Evolutionary conservation across 1,140 invertebrate species (phyloP), one percentile per base, ranked within the genome.

Genomic region (Drosophila navojoa): DNA sequence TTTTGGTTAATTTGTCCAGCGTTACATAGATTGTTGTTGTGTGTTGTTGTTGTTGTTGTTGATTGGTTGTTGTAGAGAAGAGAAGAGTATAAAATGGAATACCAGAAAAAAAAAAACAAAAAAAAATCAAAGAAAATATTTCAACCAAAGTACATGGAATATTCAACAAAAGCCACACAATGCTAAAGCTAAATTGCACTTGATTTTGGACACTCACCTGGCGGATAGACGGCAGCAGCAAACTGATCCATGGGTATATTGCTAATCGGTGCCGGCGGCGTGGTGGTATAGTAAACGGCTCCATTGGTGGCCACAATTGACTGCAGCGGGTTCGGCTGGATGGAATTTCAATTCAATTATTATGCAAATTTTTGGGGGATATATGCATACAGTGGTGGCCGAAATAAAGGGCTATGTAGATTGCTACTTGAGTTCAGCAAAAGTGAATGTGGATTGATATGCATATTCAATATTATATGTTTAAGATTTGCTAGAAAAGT

Each of bases 231-330:
- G 54, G 91, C 91, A 71, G 91, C 84, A 52, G 91, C 90, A 67
- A 92, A 92, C 78, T 92, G 91, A 92, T 92, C 91, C 81, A 92
- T 92, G 6, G 91, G 91, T 74, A 92, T 92, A 55, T 92, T 92
- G 71, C 91, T 92, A 27, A 92, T 92, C 45, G 90, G 91, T 81
- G 91, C 89, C 73, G 86, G 91, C 73, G 91, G 91, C 71, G 91
- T 92, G 74, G 91, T 84, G 59, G 91, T 91, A 78, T 92, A 92
- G 75, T 92, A 92, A 27, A 92, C 91, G 59, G 91, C 91, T 76
- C 91, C 91, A 76, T 92, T 92, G 50, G 91, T 91, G 73, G 91
- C 84, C 75, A 90, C 82, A 72, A 92, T 91, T 57, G 91, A 91
- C 76, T 92, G 76, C 38, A 87, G 71, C 15, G 84, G 84, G 80